Conservation (phyloP, 2,113 vertebrate species). For the Talpa occidentalis region DNA sequence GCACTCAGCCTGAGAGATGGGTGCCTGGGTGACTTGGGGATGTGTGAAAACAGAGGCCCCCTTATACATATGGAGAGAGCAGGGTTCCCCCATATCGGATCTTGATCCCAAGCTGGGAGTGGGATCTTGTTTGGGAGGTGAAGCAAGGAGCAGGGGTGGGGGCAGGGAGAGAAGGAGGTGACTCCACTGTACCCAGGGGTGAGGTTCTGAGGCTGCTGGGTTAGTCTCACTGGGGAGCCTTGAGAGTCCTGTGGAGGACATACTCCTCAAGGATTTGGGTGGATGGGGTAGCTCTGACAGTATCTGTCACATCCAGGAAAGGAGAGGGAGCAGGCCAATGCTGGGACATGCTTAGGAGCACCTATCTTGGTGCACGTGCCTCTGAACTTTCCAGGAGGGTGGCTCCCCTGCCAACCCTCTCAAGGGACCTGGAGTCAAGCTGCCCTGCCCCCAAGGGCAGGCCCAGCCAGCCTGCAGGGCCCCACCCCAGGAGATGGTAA, state of each 20-base stretch:
- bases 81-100: no score
- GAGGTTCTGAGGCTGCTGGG: not conserved
- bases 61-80: rapidly evolving
- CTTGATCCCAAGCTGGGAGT: not conserved
- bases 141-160: no score
- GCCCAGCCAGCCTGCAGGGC: not conserved
- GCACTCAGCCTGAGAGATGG: not conserved
- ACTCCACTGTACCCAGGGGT: not conserved
- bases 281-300: not conserved
- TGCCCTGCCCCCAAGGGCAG: rapidly evolving
- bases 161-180: rapidly evolving
- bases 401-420: not conserved
- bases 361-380: rapidly evolving
- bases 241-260: not conserved
- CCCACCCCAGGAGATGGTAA: not conserved
- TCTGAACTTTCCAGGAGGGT: not conserved
- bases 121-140: not conserved
- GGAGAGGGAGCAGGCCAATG: not conserved
- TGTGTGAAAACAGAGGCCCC: not conserved
- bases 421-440: not conserved
- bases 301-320: not conserved
- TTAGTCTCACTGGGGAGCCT: not conserved
- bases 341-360: not conserved
- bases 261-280: rapidly evolving
- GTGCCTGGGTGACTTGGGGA: no score